A percentile compares a stretch with the other conserved stretches of the same genome.
Conservation (phyloP, 2,113 vertebrate genomes). For the Pluvialis apricaria region DNA sequence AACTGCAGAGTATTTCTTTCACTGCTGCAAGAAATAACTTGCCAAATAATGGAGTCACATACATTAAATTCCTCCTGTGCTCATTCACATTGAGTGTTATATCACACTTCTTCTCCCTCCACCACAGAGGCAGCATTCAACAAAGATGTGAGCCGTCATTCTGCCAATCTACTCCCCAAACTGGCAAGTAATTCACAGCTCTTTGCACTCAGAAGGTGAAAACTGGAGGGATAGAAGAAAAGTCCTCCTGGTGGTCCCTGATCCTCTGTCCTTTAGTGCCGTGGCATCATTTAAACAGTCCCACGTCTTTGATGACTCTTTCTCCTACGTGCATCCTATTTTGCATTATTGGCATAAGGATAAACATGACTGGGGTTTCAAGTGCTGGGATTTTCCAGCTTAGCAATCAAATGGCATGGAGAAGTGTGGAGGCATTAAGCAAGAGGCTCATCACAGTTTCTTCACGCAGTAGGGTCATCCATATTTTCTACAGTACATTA, state of each 20-base stretch:
- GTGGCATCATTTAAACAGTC: neutral
- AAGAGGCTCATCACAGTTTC: neutral
- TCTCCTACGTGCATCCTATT: neutral
- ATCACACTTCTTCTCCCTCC: neutral
- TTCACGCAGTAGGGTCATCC: neutral
- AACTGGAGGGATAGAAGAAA: neutral
- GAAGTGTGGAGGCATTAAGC: neutral
- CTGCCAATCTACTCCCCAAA: neutral
- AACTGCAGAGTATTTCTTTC: neutral
- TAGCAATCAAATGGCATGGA: neutral
- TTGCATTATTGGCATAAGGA: neutral
- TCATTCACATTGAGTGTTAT: neutral
- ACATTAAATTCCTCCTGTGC: neutral
- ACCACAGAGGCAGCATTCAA: neutral
- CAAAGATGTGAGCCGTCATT: neutral
- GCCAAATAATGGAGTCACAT: neutral
- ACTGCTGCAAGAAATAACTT: neutral
- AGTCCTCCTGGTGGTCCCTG: neutral
- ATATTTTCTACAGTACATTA: neutral
- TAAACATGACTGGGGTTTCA: neutral
- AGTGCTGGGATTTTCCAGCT: neutral
- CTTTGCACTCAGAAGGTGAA: neutral
- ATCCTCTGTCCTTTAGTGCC: neutral
- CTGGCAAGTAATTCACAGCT: neutral
- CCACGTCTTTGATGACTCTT: neutral